Evolutionary conservation across 2,888 invertebrate species (phyloP), one percentile per base, ranked within the genome.

Genomic region (Hydriomena furcata): DNA sequence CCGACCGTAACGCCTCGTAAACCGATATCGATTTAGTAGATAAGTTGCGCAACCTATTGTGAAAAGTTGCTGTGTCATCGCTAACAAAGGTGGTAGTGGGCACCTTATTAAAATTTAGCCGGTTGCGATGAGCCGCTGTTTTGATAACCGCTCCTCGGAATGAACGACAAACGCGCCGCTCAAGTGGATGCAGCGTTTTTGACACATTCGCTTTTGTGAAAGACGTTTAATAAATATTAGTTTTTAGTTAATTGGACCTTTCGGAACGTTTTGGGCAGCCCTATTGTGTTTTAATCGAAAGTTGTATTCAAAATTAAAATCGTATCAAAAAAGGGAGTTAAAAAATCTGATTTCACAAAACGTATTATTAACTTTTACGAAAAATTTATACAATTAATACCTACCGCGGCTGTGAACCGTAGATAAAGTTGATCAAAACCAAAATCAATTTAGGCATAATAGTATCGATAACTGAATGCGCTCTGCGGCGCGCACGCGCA

Each of bases 71-170:
- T 58, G 52, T 61, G 81, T 90, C 89, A 90, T 65, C 62, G 58
- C 66, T 67, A 76, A 88, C 89, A 89, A 90, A 88, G 84, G 85
- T 85, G 83, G 89, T 84, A 87, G 89, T 89, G 83, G 86, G 82
- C 81, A 86, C 83, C 90, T 89, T 89, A 90, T 90, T 90, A 90
- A 89, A 90, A 88, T 85, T 86, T 85, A 77, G 82, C 84, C 79
- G 81, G 80, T 77, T 77, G 70, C 81, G 84, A 86, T 84, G 83
- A 81, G 79, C 77, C 81, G 81, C 75, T 89, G 88, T 89, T 90
- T 85, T 90, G 82, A 87, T 88, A 89, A 88, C 80, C 72, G 77
- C 80, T 79, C 80, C 75, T 73, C 71, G 68, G 67, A 74, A 69
- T 71, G 73, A 72, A 73, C 75, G 72, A 73, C 75, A 75, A 75